A percentile compares a stretch with the other conserved stretches of the same genome.
phyloP scores from a whole-genome alignment of 2,888 invertebrate genomes.

The Electrophaes corylata region DNA sequence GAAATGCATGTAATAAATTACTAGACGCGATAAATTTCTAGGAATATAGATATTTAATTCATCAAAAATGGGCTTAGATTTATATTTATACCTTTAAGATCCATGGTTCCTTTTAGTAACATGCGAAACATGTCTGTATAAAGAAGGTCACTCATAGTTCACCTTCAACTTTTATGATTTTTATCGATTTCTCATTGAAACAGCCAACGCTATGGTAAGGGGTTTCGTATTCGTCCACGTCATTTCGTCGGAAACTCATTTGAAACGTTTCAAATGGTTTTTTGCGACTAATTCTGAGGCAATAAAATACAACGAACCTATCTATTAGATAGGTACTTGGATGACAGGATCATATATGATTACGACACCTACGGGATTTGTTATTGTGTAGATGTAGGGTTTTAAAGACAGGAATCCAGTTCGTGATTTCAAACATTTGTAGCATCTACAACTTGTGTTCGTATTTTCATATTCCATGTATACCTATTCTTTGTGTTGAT shows the following conservation, averaged over 20 bases:
- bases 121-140: no score
- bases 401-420: conserved; percentile 7
- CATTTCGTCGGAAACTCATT: neutral
- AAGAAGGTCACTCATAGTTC: no score
- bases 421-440: neutral
- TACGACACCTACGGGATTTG: neutral
- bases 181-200: conserved; percentile 25
- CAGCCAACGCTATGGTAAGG: conserved; percentile 18
- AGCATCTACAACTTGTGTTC: neutral
- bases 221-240: conserved; percentile 12
- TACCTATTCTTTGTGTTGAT: neutral
- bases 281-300: neutral
- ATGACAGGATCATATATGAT: neutral
- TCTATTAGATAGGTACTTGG: neutral
- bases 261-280: neutral
- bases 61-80: no score
- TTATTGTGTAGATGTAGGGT: conserved; percentile 12
- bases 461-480: neutral
- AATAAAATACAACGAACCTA: neutral
- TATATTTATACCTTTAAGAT: no score
- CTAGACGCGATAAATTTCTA: no score
- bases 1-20: no score
- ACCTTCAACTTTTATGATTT: neutral
- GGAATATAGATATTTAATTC: no score
- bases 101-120: no score